phyloP scores from a whole-genome alignment of 2,797 vertebrate genomes.

The Amphiprion clarkii region DNA sequence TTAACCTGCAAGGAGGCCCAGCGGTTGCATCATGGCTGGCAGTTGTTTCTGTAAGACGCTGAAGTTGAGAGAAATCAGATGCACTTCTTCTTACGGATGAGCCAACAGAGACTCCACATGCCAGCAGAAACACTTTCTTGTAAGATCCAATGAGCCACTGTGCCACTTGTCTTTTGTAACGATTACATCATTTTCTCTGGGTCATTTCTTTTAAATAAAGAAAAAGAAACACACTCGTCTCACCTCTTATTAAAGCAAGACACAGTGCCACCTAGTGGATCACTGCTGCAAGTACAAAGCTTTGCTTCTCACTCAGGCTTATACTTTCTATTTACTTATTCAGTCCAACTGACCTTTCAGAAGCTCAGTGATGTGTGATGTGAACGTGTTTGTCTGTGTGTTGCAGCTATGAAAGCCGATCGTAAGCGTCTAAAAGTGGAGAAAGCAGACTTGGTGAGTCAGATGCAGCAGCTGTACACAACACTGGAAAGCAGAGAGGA shows the following conservation, averaged over 20 bases:
- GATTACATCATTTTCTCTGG: slow-evolving; percentile 66
- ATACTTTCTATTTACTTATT: not conserved
- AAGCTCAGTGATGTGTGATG: not conserved
- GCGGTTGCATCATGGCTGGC: slow-evolving; percentile 33
- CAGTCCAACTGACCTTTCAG: not conserved
- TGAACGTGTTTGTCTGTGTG: slow-evolving; percentile 25
- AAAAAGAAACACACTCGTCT: not conserved
- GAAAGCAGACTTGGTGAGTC: slow-evolving; percentile 94
- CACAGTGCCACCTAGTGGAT: slow-evolving; percentile 72
- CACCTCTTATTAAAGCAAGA: slow-evolving; percentile 30
- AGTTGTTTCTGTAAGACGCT: slow-evolving; percentile 12
- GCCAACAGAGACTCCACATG: slow-evolving; percentile 29
- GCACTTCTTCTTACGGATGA: slow-evolving; percentile 25
- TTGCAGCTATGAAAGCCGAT: slow-evolving; percentile 95
- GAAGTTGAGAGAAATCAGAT: slow-evolving; percentile 31
- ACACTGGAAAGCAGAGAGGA: slow-evolving; percentile 96
- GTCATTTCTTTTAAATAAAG: slow-evolving; percentile 8
- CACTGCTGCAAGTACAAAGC: slow-evolving; percentile 23
- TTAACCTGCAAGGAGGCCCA: slow-evolving; percentile 14
- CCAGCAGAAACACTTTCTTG: slow-evolving; percentile 23
- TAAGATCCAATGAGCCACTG: slow-evolving; percentile 40
- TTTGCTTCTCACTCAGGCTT: not conserved
- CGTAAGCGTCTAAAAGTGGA: slow-evolving; percentile 96
- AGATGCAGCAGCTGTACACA: slow-evolving; percentile 98
- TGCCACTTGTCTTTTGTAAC: slow-evolving; percentile 45